These are phyloP conservation scores for Lanius collurio DNA, from an alignment of 2,113 vertebrate genomes.

Conservation along the genomic window DNA sequence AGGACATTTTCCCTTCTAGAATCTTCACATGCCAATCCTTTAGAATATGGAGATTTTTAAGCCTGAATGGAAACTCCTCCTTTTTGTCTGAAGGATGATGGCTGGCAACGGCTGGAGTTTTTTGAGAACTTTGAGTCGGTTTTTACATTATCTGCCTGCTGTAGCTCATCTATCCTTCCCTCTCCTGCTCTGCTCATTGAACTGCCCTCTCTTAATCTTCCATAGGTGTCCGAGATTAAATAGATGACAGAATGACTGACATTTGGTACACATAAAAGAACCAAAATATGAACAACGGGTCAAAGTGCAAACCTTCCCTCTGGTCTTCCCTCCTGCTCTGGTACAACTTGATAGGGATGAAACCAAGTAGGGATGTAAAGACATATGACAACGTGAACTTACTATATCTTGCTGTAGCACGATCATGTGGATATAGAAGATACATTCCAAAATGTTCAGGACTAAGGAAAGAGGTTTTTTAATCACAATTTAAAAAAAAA, in stretches of 20 bases:
- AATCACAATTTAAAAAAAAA: not conserved
- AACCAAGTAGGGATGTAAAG: constrained; percentile 35
- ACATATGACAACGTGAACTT: not conserved
- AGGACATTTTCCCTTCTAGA: not conserved
- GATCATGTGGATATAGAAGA: not conserved
- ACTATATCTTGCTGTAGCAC: not conserved
- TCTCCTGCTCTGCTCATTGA: constrained; percentile 49
- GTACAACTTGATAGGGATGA: constrained; percentile 34
- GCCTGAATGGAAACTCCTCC: not conserved
- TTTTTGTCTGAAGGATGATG: constrained; percentile 24
- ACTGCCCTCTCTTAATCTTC: constrained; percentile 60
- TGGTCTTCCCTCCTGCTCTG: constrained; percentile 50
- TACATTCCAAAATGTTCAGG: constrained; percentile 10
- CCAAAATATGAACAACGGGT: constrained; percentile 61
- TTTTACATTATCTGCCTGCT: constrained; percentile 54
- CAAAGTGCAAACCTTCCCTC: constrained; percentile 60
- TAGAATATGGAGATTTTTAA: not conserved
- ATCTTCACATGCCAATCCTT: not conserved
- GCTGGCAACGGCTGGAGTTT: not conserved
- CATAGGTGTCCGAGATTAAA: constrained; percentile 59
- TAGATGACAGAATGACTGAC: constrained; percentile 54
- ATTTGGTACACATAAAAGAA: constrained; percentile 59
- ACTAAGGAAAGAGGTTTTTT: not conserved
- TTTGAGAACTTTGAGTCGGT: constrained; percentile 16
- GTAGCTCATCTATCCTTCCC: constrained; percentile 35